Evolutionary conservation across 2,113 vertebrate species (phyloP).

Genomic region (Cyprinodon brontotheroides): DNA sequence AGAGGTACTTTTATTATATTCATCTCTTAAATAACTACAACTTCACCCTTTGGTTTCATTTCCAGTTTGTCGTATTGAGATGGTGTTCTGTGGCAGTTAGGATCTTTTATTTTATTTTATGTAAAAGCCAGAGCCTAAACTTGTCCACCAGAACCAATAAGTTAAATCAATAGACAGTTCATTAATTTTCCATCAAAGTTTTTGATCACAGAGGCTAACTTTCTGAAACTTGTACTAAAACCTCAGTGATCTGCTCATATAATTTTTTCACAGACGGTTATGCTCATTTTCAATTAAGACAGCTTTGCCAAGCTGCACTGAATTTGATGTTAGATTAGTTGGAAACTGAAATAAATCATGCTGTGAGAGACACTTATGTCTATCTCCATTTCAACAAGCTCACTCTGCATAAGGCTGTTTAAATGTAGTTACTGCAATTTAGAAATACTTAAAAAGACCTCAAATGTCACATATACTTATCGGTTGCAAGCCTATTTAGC

Average conservation of each 20-base stretch:
- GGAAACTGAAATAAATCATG: not conserved
- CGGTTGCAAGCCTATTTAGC: not conserved
- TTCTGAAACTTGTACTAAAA: not conserved
- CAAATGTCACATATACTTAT: not conserved
- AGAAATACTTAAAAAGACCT: not conserved
- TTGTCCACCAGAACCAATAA: not conserved
- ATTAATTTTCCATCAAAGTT: not conserved
- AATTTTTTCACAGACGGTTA: not conserved
- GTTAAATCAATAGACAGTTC: not conserved
- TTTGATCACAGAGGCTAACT: not conserved
- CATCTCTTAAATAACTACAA: not conserved
- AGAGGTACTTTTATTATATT: not conserved
- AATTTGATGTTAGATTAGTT: slow-evolving; percentile 25
- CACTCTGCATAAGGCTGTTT: not conserved
- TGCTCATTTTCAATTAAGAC: slow-evolving; percentile 1
- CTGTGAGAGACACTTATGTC: not conserved
- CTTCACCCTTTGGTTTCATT: not conserved
- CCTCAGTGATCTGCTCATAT: not conserved
- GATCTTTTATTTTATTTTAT: not conserved
- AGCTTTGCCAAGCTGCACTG: not conserved
- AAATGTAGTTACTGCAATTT: not conserved
- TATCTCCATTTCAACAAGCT: not conserved
- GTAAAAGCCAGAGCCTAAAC: not conserved
- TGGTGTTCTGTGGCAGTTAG: not conserved
- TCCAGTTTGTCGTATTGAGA: not conserved